Evolutionary conservation across 2,797 vertebrate genomes (phyloP).

Genomic region (Carcharodon carcharias): DNA sequence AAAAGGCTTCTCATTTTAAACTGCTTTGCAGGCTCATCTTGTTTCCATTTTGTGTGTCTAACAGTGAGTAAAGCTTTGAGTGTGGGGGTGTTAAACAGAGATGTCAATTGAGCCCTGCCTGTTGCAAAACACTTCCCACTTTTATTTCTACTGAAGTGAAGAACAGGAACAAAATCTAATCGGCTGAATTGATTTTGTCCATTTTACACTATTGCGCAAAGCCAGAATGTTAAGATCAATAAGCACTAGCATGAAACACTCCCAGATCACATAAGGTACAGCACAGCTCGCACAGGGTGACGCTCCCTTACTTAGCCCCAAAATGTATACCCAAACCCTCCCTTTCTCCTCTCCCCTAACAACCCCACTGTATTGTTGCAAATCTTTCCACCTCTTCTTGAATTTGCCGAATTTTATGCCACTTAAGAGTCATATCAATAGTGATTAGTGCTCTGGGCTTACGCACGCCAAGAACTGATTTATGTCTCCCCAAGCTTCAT

Average conservation of each 20-base stretch:
- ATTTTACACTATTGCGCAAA: background rate
- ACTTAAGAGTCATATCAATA: background rate
- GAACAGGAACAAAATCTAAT: background rate
- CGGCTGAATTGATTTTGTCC: background rate
- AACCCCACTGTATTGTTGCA: background rate
- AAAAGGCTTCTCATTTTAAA: background rate
- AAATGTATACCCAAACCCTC: background rate
- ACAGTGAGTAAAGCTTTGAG: background rate
- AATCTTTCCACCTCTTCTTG: too few species aligned
- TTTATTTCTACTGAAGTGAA: background rate
- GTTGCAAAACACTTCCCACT: too few species aligned
- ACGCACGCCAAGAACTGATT: background rate
- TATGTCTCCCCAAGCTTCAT: background rate
- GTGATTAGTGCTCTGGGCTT: background rate
- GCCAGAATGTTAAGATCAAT: background rate
- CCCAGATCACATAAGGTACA: background rate
- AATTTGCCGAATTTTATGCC: background rate
- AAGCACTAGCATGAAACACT: background rate
- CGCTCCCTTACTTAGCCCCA: background rate
- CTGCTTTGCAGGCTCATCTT: background rate
- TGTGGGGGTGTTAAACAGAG: background rate
- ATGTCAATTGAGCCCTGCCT: too few species aligned
- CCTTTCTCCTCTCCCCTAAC: too few species aligned
- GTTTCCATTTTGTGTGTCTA: background rate
- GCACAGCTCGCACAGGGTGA: background rate